These are phyloP conservation scores for Trichopria drosophilae DNA, from an alignment of 2,888 invertebrate species.

Conservation along the genomic window DNA sequence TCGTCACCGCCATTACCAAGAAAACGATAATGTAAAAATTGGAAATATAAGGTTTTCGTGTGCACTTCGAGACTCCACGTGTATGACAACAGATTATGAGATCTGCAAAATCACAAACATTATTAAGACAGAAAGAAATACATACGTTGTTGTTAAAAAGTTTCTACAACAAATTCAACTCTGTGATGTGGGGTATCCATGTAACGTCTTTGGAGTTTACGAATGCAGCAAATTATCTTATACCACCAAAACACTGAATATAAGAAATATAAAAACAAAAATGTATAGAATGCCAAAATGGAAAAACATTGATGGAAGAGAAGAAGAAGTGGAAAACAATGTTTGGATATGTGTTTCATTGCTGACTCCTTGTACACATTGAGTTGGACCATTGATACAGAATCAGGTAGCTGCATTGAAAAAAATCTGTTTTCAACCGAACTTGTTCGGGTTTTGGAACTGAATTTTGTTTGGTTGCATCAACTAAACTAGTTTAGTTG, in stretches of 20 bases:
- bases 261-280: too few species aligned
- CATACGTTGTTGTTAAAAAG: conserved; percentile 1
- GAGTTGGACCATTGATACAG: too few species aligned
- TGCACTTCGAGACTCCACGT: conserved; percentile 2
- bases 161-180: neutral
- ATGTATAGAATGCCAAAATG: conserved; percentile 5
- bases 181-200: neutral
- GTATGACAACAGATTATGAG: neutral
- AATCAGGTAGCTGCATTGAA: too few species aligned
- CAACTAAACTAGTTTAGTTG: too few species aligned
- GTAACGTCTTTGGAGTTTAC: neutral
- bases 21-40: conserved; percentile 1
- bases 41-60: neutral
- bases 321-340: neutral
- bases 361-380: too few species aligned
- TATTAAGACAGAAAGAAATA: too few species aligned
- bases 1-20: neutral
- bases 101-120: conserved; percentile 4
- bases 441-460: too few species aligned
- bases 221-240: neutral
- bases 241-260: neutral
- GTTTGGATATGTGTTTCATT: conserved; percentile 13
- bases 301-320: conserved; percentile 4
- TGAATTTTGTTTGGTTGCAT: too few species aligned
- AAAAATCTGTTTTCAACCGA: too few species aligned